phyloP scores from a whole-genome alignment of 1,140 invertebrate species.

The Bradynema listronoti region DNA sequence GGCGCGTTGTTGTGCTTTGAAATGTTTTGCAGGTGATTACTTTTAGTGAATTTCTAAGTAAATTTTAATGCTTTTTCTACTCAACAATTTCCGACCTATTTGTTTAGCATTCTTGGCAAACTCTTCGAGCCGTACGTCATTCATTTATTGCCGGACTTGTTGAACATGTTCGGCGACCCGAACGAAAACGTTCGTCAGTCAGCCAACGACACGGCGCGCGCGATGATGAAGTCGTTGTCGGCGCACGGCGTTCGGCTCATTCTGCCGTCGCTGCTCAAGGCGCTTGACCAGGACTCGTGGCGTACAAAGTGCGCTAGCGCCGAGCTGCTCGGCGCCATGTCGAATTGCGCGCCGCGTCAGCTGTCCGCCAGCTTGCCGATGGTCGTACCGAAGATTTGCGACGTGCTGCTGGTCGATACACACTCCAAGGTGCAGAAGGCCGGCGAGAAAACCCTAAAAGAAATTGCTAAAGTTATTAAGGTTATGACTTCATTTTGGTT shows the following conservation, averaged over 20 bases:
- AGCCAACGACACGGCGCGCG: conserved; percentile 84
- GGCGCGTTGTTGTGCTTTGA: conserved; percentile 94
- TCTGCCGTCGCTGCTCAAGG: conserved; percentile 77
- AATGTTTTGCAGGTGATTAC: conserved; percentile 71
- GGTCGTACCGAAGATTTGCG: conserved; percentile 95
- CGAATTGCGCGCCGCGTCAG: conserved; percentile 95
- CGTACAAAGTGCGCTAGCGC: conserved; percentile 93
- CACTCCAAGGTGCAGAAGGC: conserved; percentile 96
- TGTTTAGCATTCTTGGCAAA: conserved; percentile 63
- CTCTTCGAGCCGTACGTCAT: conserved; percentile 98
- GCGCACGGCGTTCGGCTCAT: conserved; percentile 90
- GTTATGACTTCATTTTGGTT: conserved; percentile 64
- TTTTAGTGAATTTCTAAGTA: background rate
- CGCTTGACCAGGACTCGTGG: conserved; percentile 95
- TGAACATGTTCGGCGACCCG: conserved; percentile 88
- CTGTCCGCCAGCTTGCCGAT: conserved; percentile 90
- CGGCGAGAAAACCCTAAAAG: conserved; percentile 82
- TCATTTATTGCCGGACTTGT: conserved; percentile 83
- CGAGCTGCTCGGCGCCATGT: conserved; percentile 87
- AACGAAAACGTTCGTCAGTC: conserved; percentile 71
- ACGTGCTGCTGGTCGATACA: conserved; percentile 91
- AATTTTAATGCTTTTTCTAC: no score
- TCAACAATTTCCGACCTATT: background rate
- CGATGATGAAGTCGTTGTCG: conserved; percentile 88
- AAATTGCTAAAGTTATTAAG: conserved; percentile 86